These are phyloP conservation scores for Catharus minimus DNA, from an alignment of 2,113 vertebrate species.

Conservation along the genomic window DNA sequence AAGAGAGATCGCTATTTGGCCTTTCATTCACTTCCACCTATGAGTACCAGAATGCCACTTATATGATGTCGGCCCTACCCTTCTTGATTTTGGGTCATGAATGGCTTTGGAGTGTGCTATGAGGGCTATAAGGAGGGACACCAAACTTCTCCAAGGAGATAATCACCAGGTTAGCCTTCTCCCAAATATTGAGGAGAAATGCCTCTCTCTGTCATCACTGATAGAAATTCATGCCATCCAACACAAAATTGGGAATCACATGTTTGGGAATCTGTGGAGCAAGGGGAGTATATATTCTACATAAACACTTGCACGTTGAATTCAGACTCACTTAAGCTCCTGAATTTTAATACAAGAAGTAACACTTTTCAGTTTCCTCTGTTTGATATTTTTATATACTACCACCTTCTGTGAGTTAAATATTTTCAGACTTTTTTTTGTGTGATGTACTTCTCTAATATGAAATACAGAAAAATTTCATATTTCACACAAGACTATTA, in stretches of 20 bases:
- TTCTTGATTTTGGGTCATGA: neutral
- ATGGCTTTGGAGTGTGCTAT: neutral
- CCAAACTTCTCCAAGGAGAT: neutral
- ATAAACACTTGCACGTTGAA: neutral
- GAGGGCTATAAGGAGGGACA: neutral
- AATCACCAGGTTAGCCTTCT: neutral
- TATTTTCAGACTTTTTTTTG: neutral
- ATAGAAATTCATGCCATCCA: neutral
- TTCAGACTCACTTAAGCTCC: neutral
- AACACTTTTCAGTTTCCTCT: neutral
- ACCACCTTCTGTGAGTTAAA: neutral
- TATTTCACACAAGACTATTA: neutral
- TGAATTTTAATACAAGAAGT: neutral
- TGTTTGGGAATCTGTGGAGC: neutral
- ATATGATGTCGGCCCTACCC: neutral
- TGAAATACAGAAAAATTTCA: neutral
- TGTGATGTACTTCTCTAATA: neutral
- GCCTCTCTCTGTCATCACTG: neutral
- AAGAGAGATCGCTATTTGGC: neutral
- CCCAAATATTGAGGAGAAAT: rapidly evolving
- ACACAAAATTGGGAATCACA: neutral
- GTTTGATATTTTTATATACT: neutral
- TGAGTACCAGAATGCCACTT: neutral
- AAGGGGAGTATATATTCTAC: neutral
- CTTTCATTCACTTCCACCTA: neutral